These are phyloP conservation scores for Kryptolebias ocellatus DNA, from an alignment of 2,797 vertebrate genomes.

Conservation along the genomic window DNA sequence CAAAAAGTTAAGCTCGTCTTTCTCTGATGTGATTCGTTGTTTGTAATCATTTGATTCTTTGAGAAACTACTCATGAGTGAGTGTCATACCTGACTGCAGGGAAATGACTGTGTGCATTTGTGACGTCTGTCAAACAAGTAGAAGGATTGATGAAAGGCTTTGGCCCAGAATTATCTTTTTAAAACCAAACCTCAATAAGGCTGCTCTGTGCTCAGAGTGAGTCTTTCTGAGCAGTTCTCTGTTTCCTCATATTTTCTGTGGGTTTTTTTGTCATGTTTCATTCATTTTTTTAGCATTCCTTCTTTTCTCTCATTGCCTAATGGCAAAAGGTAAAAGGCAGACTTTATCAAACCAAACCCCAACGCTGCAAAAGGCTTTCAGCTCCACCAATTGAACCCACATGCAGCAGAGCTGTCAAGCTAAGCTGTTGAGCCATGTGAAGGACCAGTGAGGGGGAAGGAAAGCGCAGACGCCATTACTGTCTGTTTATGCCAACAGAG, in stretches of 20 bases:
- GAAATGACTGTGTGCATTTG: slow-evolving; percentile 40
- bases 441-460: slow-evolving; percentile 74
- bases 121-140: slow-evolving; percentile 38
- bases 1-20: slow-evolving; percentile 30
- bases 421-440: slow-evolving; percentile 74
- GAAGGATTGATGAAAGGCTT: slow-evolving; percentile 35
- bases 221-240: neutral
- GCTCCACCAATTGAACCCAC: slow-evolving; percentile 75
- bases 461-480: slow-evolving; percentile 72
- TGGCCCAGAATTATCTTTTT: slow-evolving; percentile 27
- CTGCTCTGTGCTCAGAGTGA: slow-evolving; percentile 17
- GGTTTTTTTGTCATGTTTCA: slow-evolving; percentile 64
- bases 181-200: slow-evolving; percentile 18
- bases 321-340: slow-evolving; percentile 75
- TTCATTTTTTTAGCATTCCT: slow-evolving; percentile 67
- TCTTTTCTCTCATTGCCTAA: slow-evolving; percentile 61
- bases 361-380: slow-evolving; percentile 76
- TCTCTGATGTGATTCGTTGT: slow-evolving; percentile 40
- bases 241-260: slow-evolving; percentile 27
- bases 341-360: slow-evolving; percentile 69
- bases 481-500: slow-evolving; percentile 73
- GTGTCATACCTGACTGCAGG: slow-evolving; percentile 20
- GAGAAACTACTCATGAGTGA: slow-evolving; percentile 31
- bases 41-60: slow-evolving; percentile 34
- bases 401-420: slow-evolving; percentile 71